Percentiles rank a stretch among this genome's conserved stretches.
These are phyloP conservation scores for Armadillidium nasatum DNA, from an alignment of 1,140 invertebrate genomes.

Conservation along the genomic window DNA sequence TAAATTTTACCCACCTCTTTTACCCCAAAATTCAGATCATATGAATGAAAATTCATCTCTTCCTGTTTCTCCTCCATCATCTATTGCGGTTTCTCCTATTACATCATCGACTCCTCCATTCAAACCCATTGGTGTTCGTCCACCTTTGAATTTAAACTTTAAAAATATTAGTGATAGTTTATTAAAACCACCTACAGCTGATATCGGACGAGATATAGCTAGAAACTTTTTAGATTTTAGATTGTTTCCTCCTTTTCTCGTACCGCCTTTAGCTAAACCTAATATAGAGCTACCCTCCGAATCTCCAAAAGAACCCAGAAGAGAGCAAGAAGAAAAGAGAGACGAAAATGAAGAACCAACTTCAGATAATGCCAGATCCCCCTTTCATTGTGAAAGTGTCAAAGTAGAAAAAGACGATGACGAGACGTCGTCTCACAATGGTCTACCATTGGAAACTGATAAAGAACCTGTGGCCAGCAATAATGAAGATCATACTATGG, in stretches of 20 bases:
- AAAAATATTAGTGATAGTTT: not conserved
- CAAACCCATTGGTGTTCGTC: not conserved
- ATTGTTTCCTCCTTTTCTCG: constrained; percentile 27
- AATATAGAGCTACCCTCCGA: constrained; percentile 17
- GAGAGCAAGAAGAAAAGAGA: not conserved
- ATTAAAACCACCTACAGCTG: not conserved
- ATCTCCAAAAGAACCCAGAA: constrained; percentile 20
- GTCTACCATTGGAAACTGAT: not conserved
- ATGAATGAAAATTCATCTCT: constrained; percentile 52
- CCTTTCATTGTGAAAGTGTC: not conserved
- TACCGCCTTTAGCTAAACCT: constrained; percentile 10
- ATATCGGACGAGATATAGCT: constrained; percentile 25
- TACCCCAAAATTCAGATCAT: constrained; percentile 68
- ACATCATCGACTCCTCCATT: constrained; percentile 32
- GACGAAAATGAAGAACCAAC: not conserved
- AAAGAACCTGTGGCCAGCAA: not conserved
- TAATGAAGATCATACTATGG: not conserved
- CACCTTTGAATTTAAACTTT: constrained; percentile 3
- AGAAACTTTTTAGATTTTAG: constrained; percentile 36
- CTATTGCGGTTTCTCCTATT: constrained; percentile 27
- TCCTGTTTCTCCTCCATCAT: constrained; percentile 37
- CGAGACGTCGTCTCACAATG: not conserved
- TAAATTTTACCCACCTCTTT: constrained; percentile 84
- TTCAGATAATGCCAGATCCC: not conserved
- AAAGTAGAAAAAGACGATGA: constrained; percentile 1